Base-by-base conservation (phyloP, 2,113 vertebrate species). In the Lota lota region DNA sequence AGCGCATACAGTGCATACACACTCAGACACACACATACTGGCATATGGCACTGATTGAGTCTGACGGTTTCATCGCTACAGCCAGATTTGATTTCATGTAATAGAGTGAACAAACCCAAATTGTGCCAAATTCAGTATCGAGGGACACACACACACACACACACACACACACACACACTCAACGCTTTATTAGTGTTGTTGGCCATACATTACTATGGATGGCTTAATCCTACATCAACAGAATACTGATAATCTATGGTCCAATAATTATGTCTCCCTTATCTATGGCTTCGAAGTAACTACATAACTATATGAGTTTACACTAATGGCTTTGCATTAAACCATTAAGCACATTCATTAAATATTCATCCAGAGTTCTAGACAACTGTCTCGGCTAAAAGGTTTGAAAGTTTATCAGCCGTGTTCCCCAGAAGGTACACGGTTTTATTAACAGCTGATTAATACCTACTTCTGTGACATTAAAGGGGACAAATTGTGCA, bases 71-170 rank as follows among this genome's bases (percentile, higher is more conserved):
- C 67, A 67, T 75, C 28, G 64, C 21, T 21, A 62, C 6, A 61
- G 69, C 56, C 63, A 84, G 74, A 79, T 78, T 83, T 75, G 21
- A 78, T 80, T 68, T 83, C 28, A 66, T 71, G 70, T 76, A 69
- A 77, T 63, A 28, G 65, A 50, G 66, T 64, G 73, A 74, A 67
- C 63, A 47, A 33, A 59, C 33, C 40, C 64, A 36, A 51, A 71
- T 40, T 57, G 19, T 3, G 69, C 79, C 77, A 77, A 71, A 69
- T 69, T 63, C 22, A 69, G 61, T 47, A 71, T 74, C 65, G 11
- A 76, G 72, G 71, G 33, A 68, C n/a, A 40, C 18, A 47, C 18
- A 63, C 33, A 40, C 11, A 47, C n/a, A 63, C 17, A 59, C 57
- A 59, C 57, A 59, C 57, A 22, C 57, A 59, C 57, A 22, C 57